These are phyloP conservation scores for Branchinecta sandiegonensis DNA, from an alignment of 2,888 invertebrate genomes.

Conservation along the genomic window DNA sequence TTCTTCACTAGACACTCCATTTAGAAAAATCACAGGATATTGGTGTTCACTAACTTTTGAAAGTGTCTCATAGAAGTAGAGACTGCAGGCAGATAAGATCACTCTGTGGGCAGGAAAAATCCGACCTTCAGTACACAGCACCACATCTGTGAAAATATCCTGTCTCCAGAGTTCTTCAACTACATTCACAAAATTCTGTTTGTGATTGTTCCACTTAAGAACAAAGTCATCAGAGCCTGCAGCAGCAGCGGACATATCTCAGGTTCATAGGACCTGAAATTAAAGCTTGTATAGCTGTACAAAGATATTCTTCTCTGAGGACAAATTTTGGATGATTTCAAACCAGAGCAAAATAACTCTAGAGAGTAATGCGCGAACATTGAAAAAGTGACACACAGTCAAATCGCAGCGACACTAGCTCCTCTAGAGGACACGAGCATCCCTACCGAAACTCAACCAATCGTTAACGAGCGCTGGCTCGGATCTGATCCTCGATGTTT, in stretches of 20 bases:
- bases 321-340: no score
- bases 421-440: no score
- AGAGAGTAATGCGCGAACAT: no score
- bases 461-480: no score
- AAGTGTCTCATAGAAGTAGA: conserved; percentile 47
- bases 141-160: conserved; percentile 60
- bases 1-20: conserved; percentile 23
- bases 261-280: background rate
- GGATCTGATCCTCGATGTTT: no score
- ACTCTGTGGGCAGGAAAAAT: conserved; percentile 71
- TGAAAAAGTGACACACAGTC: no score
- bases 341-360: no score
- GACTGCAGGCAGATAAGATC: conserved; percentile 67
- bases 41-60: conserved; percentile 24
- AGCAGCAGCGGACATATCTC: background rate
- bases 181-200: conserved; percentile 57
- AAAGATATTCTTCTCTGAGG: no score
- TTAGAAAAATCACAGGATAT: conserved; percentile 24
- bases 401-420: no score
- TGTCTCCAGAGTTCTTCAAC: conserved; percentile 51
- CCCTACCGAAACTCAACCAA: no score
- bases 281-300: no score
- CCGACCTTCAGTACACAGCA: conserved; percentile 67
- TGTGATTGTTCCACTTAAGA: conserved; percentile 72
- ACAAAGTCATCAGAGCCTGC: conserved; percentile 45